Percentiles rank a stretch among this genome's conserved stretches.
Conservation (phyloP, 2,113 vertebrate species). For the Aptenodytes patagonicus region DNA sequence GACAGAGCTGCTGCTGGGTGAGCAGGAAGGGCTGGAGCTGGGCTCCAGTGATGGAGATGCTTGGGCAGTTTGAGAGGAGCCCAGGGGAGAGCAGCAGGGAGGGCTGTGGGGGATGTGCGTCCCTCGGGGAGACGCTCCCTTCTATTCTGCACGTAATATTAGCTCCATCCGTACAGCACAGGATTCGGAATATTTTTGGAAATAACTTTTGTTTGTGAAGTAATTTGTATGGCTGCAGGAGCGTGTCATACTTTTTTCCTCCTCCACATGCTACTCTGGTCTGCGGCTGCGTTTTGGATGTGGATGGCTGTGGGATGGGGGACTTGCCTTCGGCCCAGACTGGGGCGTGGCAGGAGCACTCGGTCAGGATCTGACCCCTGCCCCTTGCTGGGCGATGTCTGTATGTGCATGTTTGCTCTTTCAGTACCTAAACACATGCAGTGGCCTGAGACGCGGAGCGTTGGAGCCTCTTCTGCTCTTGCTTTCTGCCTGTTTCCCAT, state of each 20-base stretch:
- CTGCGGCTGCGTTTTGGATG: background rate
- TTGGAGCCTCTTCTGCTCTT: background rate
- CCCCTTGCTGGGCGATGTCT: background rate
- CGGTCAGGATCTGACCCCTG: background rate
- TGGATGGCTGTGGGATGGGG: background rate
- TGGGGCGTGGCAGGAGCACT: background rate
- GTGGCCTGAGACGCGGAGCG: rapidly evolving
- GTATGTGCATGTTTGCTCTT: background rate
- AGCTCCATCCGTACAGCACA: background rate
- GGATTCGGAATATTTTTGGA: background rate
- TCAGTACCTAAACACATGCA: background rate
- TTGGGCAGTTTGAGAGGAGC: background rate
- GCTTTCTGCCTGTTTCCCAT: background rate
- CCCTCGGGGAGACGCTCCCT: rapidly evolving
- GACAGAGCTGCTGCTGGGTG: rapidly evolving
- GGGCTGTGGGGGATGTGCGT: rapidly evolving
- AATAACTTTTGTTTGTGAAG: background rate
- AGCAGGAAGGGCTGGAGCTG: rapidly evolving
- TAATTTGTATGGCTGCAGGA: background rate
- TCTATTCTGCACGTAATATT: background rate
- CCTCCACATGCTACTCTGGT: background rate
- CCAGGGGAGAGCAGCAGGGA: background rate
- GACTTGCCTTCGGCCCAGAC: background rate
- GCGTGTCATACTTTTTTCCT: background rate
- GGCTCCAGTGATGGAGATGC: background rate